These are phyloP conservation scores for Albula glossodonta DNA, from an alignment of 2,113 vertebrate species.

Conservation along the genomic window DNA sequence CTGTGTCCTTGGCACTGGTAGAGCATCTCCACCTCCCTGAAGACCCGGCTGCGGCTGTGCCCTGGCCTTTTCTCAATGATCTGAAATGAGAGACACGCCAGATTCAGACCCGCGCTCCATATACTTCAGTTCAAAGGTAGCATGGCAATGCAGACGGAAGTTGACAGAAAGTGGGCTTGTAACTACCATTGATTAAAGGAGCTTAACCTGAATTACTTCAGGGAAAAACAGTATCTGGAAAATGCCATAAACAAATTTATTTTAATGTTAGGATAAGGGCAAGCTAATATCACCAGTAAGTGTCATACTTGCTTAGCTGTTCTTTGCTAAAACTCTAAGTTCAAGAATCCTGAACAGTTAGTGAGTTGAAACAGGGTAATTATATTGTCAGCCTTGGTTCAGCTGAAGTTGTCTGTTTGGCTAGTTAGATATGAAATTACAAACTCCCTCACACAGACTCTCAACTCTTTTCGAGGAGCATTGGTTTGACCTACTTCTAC, in stretches of 20 bases:
- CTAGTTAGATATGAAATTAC: not conserved
- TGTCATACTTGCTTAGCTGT: not conserved
- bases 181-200: not conserved
- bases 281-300: no score
- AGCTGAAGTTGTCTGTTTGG: not conserved
- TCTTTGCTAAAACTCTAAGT: no score
- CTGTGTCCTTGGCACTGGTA: conserved; percentile 99
- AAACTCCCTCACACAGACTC: not conserved
- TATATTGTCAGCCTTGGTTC: not conserved
- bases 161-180: not conserved
- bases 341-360: not conserved
- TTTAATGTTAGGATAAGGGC: no score
- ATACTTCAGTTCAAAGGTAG: no score
- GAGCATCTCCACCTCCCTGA: conserved; percentile 98
- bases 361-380: not conserved
- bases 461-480: conserved; percentile 26
- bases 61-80: conserved; percentile 95
- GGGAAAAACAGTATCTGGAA: not conserved
- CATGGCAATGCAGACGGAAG: no score
- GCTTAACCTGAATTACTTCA: not conserved
- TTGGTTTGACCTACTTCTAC: conserved; percentile 51
- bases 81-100: conserved; percentile 57
- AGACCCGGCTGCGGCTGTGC: conserved; percentile 91
- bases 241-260: not conserved
- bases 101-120: not conserved